Evolutionary conservation across 2,888 invertebrate genomes (phyloP).

Genomic region (Meandrusa payeni): DNA sequence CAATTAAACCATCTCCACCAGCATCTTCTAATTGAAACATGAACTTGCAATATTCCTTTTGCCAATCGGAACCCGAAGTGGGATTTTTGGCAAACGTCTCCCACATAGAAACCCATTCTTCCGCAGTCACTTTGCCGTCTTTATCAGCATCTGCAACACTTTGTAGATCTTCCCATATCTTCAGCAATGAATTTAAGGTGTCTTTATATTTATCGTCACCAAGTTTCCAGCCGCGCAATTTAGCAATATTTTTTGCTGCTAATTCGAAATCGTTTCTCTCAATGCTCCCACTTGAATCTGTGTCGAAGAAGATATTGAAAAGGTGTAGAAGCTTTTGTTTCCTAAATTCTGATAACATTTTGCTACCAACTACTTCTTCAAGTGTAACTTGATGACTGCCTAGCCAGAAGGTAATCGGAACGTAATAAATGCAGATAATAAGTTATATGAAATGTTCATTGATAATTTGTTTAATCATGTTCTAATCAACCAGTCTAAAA

Average conservation of each 20-base stretch:
- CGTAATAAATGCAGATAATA: not conserved
- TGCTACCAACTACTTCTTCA: not conserved
- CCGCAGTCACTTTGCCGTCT: slow-evolving; percentile 29
- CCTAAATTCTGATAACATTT: slow-evolving; percentile 86
- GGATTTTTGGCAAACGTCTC: slow-evolving; percentile 55
- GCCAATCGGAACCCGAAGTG: slow-evolving; percentile 88
- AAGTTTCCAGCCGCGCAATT: slow-evolving; percentile 86
- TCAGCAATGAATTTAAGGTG: slow-evolving; percentile 85
- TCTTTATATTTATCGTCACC: slow-evolving; percentile 85
- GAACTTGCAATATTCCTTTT: slow-evolving; percentile 88
- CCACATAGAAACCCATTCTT: slow-evolving; percentile 34
- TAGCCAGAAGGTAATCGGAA: not conserved
- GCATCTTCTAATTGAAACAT: slow-evolving; percentile 92
- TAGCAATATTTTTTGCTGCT: slow-evolving; percentile 90
- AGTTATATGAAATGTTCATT: not conserved
- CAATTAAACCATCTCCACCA: slow-evolving; percentile 86
- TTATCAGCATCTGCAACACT: slow-evolving; percentile 88
- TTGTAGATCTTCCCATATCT: slow-evolving; percentile 89
- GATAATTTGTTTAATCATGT: no score
- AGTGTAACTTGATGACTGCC: not conserved
- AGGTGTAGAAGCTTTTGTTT: slow-evolving; percentile 83
- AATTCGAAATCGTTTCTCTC: slow-evolving; percentile 90
- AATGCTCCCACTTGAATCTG: slow-evolving; percentile 90
- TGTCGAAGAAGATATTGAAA: slow-evolving; percentile 84
- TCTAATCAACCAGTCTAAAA: no score